Conservation (phyloP, 2,888 invertebrate genomes). For the Spodoptera picta region DNA sequence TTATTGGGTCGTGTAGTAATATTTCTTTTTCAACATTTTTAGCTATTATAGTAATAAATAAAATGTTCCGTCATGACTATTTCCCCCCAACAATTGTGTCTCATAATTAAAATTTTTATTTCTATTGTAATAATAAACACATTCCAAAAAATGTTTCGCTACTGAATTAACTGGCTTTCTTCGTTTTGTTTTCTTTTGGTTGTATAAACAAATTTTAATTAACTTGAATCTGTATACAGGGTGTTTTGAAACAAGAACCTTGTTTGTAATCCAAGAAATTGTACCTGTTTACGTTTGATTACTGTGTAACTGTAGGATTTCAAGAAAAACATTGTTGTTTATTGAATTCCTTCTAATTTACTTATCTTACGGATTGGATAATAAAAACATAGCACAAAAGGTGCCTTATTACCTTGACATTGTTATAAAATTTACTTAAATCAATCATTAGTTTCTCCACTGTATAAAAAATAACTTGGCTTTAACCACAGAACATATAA, state of each 20-base stretch:
- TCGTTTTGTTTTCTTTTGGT: conserved; percentile 36
- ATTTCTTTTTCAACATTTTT: not conserved
- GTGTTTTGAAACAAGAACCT: conserved; percentile 51
- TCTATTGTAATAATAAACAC: conserved; percentile 15
- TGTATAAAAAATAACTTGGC: too few species aligned
- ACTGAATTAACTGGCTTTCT: conserved; percentile 20
- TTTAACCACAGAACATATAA: too few species aligned
- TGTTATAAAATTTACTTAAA: not conserved
- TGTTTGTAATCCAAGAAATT: conserved; percentile 50
- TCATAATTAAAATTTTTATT: conserved; percentile 5
- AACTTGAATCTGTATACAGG: conserved; percentile 50
- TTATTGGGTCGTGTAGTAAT: too few species aligned
- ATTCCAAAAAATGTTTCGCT: conserved; percentile 11
- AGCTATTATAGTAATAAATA: not conserved
- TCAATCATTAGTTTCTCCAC: too few species aligned
- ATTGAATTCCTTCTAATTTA: conserved; percentile 19
- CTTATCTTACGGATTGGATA: too few species aligned
- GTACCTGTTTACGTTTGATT: conserved; percentile 43
- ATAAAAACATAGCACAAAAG: too few species aligned
- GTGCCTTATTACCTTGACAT: not conserved
- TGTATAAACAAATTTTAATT: conserved; percentile 60
- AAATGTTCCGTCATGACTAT: not conserved
- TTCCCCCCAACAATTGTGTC: not conserved
- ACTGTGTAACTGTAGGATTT: conserved; percentile 21
- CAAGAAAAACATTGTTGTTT: conserved; percentile 35